A percentile compares a stretch with the other conserved stretches of the same genome.
phyloP scores from a whole-genome alignment of 2,113 vertebrate species.

The Ailurus styani region DNA sequence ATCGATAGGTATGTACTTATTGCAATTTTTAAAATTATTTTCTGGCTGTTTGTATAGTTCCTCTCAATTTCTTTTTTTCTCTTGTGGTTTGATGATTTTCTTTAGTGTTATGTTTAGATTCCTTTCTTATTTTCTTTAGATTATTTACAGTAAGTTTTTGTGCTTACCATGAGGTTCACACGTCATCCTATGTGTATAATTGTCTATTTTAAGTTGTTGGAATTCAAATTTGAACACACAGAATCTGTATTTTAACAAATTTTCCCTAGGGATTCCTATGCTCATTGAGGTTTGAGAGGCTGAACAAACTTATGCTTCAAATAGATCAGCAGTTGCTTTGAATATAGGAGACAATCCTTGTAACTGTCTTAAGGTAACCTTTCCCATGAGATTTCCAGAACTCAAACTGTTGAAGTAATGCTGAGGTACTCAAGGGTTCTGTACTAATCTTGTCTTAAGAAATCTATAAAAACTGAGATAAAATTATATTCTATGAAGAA shows the following conservation, averaged over 20 bases:
- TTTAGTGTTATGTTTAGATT: neutral
- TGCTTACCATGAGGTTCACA: neutral
- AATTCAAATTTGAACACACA: neutral
- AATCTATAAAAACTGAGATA: neutral
- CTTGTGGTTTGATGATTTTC: neutral
- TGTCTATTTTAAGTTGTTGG: neutral
- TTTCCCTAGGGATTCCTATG: neutral
- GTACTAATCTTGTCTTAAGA: neutral
- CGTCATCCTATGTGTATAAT: neutral
- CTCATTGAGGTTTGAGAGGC: neutral
- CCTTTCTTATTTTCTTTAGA: neutral
- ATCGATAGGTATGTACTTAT: neutral
- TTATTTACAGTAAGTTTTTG: neutral
- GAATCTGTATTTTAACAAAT: neutral
- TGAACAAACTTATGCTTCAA: neutral
- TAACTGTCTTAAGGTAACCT: neutral
- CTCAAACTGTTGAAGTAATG: neutral
- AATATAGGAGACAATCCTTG: neutral
- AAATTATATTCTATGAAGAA: neutral
- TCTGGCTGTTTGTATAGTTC: neutral
- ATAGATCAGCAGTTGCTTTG: neutral
- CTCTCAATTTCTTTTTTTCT: neutral
- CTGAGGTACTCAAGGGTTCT: neutral
- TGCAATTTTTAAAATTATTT: neutral
- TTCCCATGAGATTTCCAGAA: neutral